Base-by-base conservation (phyloP, 92 coral and sea anemone species). In the Muricea muricata region DNA sequence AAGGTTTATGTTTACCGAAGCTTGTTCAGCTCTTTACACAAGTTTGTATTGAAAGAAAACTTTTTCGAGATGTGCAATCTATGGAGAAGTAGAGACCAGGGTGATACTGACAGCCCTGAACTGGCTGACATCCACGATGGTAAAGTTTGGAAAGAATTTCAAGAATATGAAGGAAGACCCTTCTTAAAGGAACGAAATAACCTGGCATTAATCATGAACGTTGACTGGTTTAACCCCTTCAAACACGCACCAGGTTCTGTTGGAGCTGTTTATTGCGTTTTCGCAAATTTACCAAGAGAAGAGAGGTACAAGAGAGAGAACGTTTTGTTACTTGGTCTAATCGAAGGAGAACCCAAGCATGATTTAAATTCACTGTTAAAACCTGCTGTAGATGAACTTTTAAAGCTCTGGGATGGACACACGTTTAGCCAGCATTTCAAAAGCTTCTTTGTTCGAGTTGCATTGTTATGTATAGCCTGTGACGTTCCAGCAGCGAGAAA, bases 401-500 rank as follows among this genome's bases (percentile, higher is more conserved):
- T 88, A 72, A 18, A 15, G 1, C 71, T 81, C 0, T 91, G 90
- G 90, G 80, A 79, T 40, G 80, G 58, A 25, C 34, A 6, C 33
- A 7, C 2, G 2, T 25, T 63, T 63, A 1, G 70, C 9, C 34
- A 63, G 9, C 3, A 6, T 3, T 11, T 4, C 2, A 26, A n/a
- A 6, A 1, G 29, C 21, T 7, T 25, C 15, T 63, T 63, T 63
- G 70, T 63, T 4, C 24, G 70, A 2, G 70, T 32, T 15, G 70
- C 70, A 37, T 9, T 37, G 4, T n/a, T 63, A 2, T 92, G 93
- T 89, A 89, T 92, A 13, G 73, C 94, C 6, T 91, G 91, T 63
- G 94, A 86, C 29, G 88, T 91, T 14, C 94, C 92, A 4, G 94
- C 94, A 23, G 71, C 85, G n/a, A 83, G 94, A 32, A 91, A 91